A percentile compares a stretch with the other conserved stretches of the same genome.
Evolutionary conservation across 2,888 invertebrate species (phyloP).

Genomic region (Nineta flava): DNA sequence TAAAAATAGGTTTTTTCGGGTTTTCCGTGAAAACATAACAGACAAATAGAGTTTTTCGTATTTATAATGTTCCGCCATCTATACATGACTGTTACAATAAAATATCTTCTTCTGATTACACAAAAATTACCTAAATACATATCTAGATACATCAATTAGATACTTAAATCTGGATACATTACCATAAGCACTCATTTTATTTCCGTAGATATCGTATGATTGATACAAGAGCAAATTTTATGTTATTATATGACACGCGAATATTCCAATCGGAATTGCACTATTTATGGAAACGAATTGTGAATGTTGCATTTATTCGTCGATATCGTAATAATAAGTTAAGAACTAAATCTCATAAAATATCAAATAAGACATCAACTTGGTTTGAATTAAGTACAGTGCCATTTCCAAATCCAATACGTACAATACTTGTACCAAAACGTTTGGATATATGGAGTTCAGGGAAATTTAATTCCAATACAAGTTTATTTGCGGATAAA

Average conservation of each 20-base stretch:
- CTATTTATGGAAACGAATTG: constrained; percentile 61
- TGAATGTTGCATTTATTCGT: constrained; percentile 56
- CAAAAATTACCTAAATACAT: too few species aligned
- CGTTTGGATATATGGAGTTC: constrained; percentile 52
- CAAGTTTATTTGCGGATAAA: constrained; percentile 38
- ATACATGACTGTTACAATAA: too few species aligned
- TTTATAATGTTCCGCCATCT: too few species aligned
- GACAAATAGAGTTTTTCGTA: too few species aligned
- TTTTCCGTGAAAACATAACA: too few species aligned
- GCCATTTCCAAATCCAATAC: constrained; percentile 49
- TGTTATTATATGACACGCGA: constrained; percentile 52
- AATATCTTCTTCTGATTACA: too few species aligned
- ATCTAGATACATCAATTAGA: too few species aligned
- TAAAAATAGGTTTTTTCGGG: too few species aligned
- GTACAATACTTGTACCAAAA: constrained; percentile 38
- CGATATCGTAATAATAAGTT: constrained; percentile 16
- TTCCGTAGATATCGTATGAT: constrained; percentile 43
- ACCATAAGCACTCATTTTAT: too few species aligned
- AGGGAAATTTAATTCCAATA: constrained; percentile 38
- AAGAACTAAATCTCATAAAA: constrained; percentile 2
- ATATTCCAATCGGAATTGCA: constrained; percentile 47
- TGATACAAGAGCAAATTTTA: constrained; percentile 52
- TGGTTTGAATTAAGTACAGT: constrained; percentile 60
- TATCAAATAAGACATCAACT: constrained; percentile 22
- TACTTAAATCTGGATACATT: too few species aligned